Conservation (phyloP, 2,113 vertebrate species). For the Cyprinodon variegatus region DNA sequence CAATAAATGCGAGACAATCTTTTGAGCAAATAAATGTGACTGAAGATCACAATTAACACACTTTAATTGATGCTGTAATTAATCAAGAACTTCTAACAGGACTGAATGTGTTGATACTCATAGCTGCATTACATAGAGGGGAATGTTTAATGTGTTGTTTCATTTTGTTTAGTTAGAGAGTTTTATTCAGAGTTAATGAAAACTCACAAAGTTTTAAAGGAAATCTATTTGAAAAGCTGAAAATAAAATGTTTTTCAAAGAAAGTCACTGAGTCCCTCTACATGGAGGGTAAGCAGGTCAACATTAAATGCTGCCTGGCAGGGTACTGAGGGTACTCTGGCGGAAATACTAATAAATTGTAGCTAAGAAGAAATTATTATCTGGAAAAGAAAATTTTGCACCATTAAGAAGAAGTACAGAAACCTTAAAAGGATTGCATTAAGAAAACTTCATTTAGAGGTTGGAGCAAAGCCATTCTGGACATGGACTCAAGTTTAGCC, state of each 20-base stretch:
- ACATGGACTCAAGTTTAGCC: background rate
- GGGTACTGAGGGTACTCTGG: background rate
- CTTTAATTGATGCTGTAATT: conserved; percentile 4
- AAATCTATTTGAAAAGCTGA: background rate
- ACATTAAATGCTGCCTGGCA: background rate
- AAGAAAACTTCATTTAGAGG: background rate
- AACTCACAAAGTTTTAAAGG: too few relatives aligned
- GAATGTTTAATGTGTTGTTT: background rate
- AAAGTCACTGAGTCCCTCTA: background rate
- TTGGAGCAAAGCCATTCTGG: background rate
- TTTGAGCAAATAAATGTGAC: background rate
- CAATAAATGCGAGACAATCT: background rate
- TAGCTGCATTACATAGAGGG: too few relatives aligned
- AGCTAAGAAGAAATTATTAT: too few relatives aligned
- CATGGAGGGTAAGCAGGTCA: background rate
- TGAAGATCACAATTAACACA: background rate
- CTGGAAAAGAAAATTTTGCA: background rate
- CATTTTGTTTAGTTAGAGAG: background rate
- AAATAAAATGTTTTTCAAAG: background rate
- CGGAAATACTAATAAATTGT: too few relatives aligned
- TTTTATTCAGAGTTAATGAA: too few relatives aligned
- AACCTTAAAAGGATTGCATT: background rate
- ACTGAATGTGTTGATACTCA: background rate
- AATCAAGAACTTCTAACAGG: conserved; percentile 16
- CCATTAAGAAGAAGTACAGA: background rate